Evolutionary conservation across 2,113 vertebrate genomes (phyloP).

Genomic region (Poeciliopsis occidentalis): DNA sequence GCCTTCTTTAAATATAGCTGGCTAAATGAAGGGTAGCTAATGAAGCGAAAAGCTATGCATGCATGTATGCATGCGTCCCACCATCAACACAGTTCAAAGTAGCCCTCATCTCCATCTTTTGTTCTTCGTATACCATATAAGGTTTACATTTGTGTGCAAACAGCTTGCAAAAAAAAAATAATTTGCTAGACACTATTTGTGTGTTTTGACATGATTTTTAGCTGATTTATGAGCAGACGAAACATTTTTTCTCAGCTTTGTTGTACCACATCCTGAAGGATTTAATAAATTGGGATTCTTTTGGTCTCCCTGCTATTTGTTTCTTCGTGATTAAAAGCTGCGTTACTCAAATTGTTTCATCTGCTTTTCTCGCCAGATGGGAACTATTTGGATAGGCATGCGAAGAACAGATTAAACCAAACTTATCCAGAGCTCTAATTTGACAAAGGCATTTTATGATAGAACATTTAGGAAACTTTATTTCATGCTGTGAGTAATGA

Average conservation of each 20-base stretch:
- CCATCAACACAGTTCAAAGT: slow-evolving; percentile 7
- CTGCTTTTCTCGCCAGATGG: slow-evolving; percentile 60
- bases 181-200: neutral
- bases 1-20: slow-evolving; percentile 49
- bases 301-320: slow-evolving; percentile 45
- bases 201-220: slow-evolving; percentile 19
- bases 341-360: slow-evolving; percentile 47
- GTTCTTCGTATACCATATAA: neutral
- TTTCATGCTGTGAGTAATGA: neutral
- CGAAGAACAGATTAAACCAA: slow-evolving; percentile 41
- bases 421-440: neutral
- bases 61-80: slow-evolving; percentile 39
- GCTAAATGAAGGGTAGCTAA: slow-evolving; percentile 60
- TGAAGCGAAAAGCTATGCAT: slow-evolving; percentile 53
- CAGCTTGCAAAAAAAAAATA: neutral
- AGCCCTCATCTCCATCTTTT: neutral
- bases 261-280: slow-evolving; percentile 2
- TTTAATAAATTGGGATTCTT: slow-evolving; percentile 30
- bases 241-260: slow-evolving; percentile 30
- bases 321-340: slow-evolving; percentile 50
- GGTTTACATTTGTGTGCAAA: neutral
- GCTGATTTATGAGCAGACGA: slow-evolving; percentile 44
- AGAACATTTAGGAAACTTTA: neutral
- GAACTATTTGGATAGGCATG: slow-evolving; percentile 56
- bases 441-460: neutral